A percentile compares a stretch with the other conserved stretches of the same genome.
Evolutionary conservation across 2,888 invertebrate species (phyloP).

Genomic region (Operophtera brumata): DNA sequence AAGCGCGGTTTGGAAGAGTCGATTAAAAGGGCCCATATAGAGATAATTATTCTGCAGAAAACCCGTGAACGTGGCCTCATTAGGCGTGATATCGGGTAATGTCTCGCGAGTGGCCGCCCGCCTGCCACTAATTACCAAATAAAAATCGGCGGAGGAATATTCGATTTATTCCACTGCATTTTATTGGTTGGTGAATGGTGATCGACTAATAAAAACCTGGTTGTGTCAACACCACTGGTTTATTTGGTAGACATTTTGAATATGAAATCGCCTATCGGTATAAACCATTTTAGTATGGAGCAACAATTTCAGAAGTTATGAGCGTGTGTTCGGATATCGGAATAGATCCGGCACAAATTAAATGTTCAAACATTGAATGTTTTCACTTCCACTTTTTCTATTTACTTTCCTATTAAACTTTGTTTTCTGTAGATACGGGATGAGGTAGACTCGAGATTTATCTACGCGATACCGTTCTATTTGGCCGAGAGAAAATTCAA

Average conservation of each 20-base stretch:
- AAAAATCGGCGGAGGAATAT: conserved; percentile 13
- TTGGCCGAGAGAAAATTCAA: conserved; percentile 74
- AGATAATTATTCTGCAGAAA: conserved; percentile 57
- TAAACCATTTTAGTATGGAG: too few relatives aligned
- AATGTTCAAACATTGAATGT: conserved; percentile 67
- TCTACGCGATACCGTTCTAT: conserved; percentile 75
- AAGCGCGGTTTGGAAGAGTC: conserved; percentile 52
- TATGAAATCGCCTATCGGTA: conserved; percentile 22
- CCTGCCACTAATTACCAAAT: conserved; percentile 20
- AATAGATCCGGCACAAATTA: conserved; percentile 55
- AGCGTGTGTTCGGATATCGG: conserved; percentile 39
- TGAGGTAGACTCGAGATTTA: conserved; percentile 72
- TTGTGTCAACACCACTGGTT: conserved; percentile 5
- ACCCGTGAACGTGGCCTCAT: conserved; percentile 40
- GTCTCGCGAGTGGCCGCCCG: conserved; percentile 7
- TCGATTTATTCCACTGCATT: conserved; percentile 4
- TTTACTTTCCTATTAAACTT: conserved; percentile 78
- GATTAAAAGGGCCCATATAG: conserved; percentile 60
- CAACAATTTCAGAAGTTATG: conserved; percentile 42
- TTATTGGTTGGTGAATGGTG: not conserved
- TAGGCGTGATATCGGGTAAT: conserved; percentile 35
- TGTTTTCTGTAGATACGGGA: conserved; percentile 70
- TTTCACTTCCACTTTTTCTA: conserved; percentile 68
- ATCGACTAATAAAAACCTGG: not conserved
- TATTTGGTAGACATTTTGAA: conserved; percentile 20